Percentiles rank a stretch among this genome's conserved stretches.
phyloP scores from a whole-genome alignment of 1,140 invertebrate genomes.

The Lucilia cuprina region DNA sequence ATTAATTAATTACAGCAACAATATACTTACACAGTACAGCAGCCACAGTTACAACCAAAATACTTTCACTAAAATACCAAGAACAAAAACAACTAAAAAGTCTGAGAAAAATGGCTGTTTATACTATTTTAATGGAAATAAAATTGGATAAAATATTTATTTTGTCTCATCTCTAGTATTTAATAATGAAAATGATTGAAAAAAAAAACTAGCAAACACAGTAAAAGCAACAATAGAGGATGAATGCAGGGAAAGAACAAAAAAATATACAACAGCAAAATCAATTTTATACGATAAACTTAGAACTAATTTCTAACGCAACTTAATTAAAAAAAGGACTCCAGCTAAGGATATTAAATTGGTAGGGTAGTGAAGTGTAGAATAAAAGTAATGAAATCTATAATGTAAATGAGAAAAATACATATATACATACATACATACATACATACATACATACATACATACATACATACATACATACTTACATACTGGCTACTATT shows the following conservation, averaged over 20 bases:
- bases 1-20: constrained; percentile 27
- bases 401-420: background rate
- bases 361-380: background rate
- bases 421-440: too few species aligned
- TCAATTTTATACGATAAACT: constrained; percentile 26
- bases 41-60: background rate
- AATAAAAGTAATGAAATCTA: background rate
- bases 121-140: constrained; percentile 16
- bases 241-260: background rate
- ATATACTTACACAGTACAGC: background rate
- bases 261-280: background rate
- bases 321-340: constrained; percentile 27
- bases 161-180: background rate
- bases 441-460: too few species aligned
- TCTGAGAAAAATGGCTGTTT: background rate
- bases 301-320: constrained; percentile 26
- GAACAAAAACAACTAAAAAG: background rate
- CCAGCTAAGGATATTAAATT: background rate
- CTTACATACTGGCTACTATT: too few species aligned
- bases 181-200: background rate
- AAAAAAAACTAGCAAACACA: background rate
- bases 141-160: constrained; percentile 12
- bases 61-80: background rate
- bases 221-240: background rate
- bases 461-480: too few species aligned